phyloP scores from a whole-genome alignment of 2,888 invertebrate genomes.

The Abrostola triplasia region DNA sequence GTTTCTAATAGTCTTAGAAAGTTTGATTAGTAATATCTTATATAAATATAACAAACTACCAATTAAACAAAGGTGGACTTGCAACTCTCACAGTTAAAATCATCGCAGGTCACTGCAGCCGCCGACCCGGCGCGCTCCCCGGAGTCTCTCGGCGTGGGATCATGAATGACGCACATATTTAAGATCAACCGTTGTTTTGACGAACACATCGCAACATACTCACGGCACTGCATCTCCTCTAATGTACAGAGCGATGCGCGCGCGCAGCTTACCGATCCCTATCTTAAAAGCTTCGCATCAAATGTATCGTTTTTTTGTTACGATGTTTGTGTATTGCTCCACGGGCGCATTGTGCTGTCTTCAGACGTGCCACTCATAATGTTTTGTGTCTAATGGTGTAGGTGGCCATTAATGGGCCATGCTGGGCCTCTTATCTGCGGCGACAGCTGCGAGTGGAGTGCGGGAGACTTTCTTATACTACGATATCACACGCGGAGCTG shows the following conservation, averaged over 20 bases:
- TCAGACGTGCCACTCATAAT: slow-evolving; percentile 33
- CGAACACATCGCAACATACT: slow-evolving; percentile 9
- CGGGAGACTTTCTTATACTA: no score
- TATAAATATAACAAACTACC: no score
- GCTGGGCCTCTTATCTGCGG: slow-evolving; percentile 17
- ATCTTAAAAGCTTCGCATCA: slow-evolving; percentile 66
- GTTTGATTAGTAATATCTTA: no score
- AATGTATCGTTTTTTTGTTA: slow-evolving; percentile 44
- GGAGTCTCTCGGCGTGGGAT: neutral
- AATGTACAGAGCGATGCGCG: slow-evolving; percentile 42
- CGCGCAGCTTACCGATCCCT: slow-evolving; percentile 50
- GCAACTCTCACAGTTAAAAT: no score
- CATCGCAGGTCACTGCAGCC: no score
- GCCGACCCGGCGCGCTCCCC: neutral
- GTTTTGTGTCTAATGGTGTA: no score
- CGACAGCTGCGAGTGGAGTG: neutral
- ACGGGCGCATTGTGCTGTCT: slow-evolving; percentile 40
- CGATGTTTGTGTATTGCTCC: slow-evolving; percentile 30
- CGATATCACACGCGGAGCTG: no score
- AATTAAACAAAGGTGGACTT: no score
- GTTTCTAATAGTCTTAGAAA: no score
- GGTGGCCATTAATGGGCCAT: slow-evolving; percentile 15
- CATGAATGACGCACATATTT: slow-evolving; percentile 24
- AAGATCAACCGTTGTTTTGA: slow-evolving; percentile 6
- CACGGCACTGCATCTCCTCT: slow-evolving; percentile 16